Conservation (phyloP, 2,113 vertebrate species). For the Ailuropoda melanoleuca region DNA sequence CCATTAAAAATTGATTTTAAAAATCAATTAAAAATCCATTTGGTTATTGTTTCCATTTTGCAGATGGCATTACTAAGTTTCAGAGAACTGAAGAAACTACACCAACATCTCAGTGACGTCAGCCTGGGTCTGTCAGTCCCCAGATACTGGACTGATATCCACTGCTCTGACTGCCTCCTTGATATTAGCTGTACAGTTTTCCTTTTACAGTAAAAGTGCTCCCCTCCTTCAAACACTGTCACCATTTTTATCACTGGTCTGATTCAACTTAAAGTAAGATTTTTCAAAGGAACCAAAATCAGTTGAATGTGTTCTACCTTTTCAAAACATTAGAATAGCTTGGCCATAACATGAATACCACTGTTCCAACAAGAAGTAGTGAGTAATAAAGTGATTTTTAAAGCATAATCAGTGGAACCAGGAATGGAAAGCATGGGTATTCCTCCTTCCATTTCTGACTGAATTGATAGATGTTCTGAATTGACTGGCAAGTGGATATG, state of each 20-base stretch:
- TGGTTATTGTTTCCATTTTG: background rate
- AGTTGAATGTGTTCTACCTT: background rate
- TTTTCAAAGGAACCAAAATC: background rate
- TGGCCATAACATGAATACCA: too few species aligned
- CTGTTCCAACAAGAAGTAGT: background rate
- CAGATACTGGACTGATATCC: background rate
- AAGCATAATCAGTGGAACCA: background rate
- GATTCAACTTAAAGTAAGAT: background rate
- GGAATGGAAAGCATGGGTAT: rapidly evolving
- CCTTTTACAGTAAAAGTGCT: background rate
- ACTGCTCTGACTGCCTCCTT: background rate
- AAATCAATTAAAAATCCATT: background rate
- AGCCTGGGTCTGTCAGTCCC: background rate
- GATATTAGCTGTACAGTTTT: background rate
- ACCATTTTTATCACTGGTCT: background rate
- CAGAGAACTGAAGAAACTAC: background rate
- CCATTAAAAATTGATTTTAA: background rate
- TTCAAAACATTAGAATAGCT: background rate
- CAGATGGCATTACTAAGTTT: background rate
- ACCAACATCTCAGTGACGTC: background rate
- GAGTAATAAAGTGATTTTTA: background rate
- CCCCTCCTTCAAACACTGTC: background rate
- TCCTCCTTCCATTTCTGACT: background rate
- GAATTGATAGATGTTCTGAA: background rate
- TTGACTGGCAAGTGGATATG: background rate